phyloP scores from a whole-genome alignment of 2,888 invertebrate species.

The Molanna angustata region DNA sequence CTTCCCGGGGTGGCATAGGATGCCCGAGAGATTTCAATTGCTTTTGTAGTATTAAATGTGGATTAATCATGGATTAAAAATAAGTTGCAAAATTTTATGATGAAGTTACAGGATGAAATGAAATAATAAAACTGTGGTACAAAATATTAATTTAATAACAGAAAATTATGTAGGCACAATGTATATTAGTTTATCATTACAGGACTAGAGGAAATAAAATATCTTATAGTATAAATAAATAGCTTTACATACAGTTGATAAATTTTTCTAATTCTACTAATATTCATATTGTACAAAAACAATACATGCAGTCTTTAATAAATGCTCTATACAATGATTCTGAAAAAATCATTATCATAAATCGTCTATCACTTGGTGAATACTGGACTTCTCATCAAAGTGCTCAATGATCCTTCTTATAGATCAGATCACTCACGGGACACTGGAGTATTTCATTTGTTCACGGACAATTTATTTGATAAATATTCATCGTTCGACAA shows the following conservation, averaged over 20 bases:
- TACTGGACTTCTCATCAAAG: conserved; percentile 11
- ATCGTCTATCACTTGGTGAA: conserved; percentile 17
- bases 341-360: conserved; percentile 2
- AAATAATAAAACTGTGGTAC: no score
- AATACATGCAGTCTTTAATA: conserved; percentile 13
- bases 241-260: conserved; percentile 3
- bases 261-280: neutral
- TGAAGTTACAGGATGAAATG: no score
- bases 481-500: conserved; percentile 28
- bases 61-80: no score
- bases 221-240: no score
- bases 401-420: neutral
- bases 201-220: no score
- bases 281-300: conserved; percentile 7
- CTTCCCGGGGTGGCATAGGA: no score
- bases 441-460: conserved; percentile 2
- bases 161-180: no score
- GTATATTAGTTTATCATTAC: no score
- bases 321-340: conserved; percentile 9
- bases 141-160: no score
- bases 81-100: no score
- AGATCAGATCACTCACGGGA: neutral
- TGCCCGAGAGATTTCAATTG: no score
- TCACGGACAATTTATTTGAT: conserved; percentile 6
- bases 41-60: no score